Evolutionary conservation across 1,140 invertebrate species (phyloP), one percentile per base, ranked within the genome.

Genomic region (Colletes latitarsis): DNA sequence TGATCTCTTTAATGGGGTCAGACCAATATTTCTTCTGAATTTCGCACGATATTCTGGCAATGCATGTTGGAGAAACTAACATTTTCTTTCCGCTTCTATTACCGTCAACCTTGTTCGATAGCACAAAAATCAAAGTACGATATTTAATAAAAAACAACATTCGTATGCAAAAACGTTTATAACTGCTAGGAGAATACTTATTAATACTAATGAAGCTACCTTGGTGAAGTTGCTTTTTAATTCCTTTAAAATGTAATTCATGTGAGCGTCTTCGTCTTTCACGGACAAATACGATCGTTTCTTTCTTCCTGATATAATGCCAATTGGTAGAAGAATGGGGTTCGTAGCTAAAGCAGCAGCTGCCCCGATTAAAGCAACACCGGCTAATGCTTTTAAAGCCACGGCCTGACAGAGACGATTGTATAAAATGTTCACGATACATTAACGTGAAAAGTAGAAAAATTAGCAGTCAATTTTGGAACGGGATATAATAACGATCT

Each of bases 321-420:
- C 96, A 49, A 97, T 93, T 88, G 97, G 96, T 8, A 97, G 90
- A 15, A 97, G 93, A 49, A 97, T 94, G 2, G 97, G 96, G 92
- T 97, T 97, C 66, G 95, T 95, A 55, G 96, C 96, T 55, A 97
- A 91, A 5, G 96, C 96, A 30, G 96, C 96, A 0, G 96, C 96
- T 8, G 96, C 96, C 30, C 96, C 96, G 43, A 97, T 93, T 12
- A 97, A 92, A 2, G 97, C 96, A 12, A 97, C 95, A 52, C 96
- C 96, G 12, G 96, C 96, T 79, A 97, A 91, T 0, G 96, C 96
- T 91, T 96, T 97, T 43, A 95, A 88, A 63, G 94, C 93, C 43
- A 94, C 90, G 6, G 91, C 93, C 94, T 95, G 43, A 30, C 12
- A n/a, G 15, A 55, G 6, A 79, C 12, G 9, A 49, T 21, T 21